Conservation (phyloP, 2,888 invertebrate species). For the Hedya salicella region DNA sequence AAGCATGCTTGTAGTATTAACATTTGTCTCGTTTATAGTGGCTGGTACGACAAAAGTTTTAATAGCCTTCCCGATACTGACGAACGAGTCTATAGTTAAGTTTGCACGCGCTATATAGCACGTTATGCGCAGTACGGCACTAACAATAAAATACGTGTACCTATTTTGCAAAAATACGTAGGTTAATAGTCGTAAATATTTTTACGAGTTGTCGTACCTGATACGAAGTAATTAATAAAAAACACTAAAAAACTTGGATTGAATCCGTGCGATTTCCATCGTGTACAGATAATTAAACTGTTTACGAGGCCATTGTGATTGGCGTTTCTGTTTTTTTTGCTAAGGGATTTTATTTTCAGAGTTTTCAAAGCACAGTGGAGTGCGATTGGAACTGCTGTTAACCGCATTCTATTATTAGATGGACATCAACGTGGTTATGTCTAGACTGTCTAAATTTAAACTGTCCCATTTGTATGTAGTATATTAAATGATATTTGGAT, state of each 20-base stretch:
- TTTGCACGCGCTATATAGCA: background rate
- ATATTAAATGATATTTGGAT: too few species aligned
- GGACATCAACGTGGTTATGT: background rate
- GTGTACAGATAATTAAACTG: too few species aligned
- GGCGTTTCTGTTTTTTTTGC: too few species aligned
- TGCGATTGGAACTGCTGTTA: background rate
- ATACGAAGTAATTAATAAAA: background rate
- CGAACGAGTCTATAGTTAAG: slow-evolving; percentile 4
- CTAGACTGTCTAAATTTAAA: too few species aligned
- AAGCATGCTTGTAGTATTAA: too few species aligned
- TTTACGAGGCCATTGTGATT: too few species aligned
- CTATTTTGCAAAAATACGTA: background rate
- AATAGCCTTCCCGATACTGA: background rate
- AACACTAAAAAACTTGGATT: background rate
- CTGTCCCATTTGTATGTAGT: too few species aligned
- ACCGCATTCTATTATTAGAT: background rate
- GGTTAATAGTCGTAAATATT: background rate
- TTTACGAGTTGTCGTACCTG: background rate
- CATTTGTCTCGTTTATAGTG: too few species aligned
- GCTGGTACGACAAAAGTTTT: slow-evolving; percentile 9
- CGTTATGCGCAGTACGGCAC: background rate
- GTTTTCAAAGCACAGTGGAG: too few species aligned
- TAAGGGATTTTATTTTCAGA: too few species aligned
- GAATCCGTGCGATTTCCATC: too few species aligned
- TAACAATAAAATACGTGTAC: background rate